These are phyloP conservation scores for Dicaeum eximium DNA, from an alignment of 2,113 vertebrate genomes.

Conservation along the genomic window DNA sequence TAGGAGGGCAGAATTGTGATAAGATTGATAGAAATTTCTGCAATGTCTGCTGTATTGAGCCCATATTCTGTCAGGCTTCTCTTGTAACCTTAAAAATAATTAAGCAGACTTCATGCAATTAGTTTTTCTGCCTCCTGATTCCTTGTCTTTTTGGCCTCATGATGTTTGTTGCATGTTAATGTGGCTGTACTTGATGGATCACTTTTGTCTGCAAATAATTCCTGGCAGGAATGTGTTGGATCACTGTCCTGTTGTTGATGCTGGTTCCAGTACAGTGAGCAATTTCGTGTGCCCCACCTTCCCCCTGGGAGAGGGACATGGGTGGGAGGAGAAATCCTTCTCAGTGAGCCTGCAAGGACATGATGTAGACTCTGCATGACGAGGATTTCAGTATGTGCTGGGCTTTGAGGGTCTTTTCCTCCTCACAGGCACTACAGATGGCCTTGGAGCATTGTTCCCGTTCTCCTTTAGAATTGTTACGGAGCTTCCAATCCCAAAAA, in stretches of 20 bases:
- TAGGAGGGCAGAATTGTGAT: background rate
- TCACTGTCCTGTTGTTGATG: background rate
- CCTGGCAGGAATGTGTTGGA: background rate
- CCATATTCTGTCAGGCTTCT: background rate
- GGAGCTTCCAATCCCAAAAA: background rate
- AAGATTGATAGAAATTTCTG: background rate
- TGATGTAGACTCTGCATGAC: background rate
- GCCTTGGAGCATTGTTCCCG: background rate
- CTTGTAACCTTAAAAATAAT: background rate
- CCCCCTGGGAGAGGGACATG: background rate
- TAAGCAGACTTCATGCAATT: background rate
- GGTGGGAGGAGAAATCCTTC: background rate
- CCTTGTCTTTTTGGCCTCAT: background rate
- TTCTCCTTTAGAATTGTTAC: background rate
- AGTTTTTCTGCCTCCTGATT: background rate
- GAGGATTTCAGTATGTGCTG: rapidly evolving
- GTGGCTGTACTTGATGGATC: background rate
- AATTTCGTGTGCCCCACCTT: background rate
- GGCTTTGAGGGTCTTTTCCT: background rate
- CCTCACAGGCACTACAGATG: background rate
- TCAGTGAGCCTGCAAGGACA: background rate
- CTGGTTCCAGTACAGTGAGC: background rate
- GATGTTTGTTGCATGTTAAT: background rate
- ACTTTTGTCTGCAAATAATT: background rate
- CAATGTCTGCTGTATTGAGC: background rate